Evolutionary conservation across 2,888 invertebrate species (phyloP), one percentile per base, ranked within the genome.

Genomic region (Cyaniris semiargus): DNA sequence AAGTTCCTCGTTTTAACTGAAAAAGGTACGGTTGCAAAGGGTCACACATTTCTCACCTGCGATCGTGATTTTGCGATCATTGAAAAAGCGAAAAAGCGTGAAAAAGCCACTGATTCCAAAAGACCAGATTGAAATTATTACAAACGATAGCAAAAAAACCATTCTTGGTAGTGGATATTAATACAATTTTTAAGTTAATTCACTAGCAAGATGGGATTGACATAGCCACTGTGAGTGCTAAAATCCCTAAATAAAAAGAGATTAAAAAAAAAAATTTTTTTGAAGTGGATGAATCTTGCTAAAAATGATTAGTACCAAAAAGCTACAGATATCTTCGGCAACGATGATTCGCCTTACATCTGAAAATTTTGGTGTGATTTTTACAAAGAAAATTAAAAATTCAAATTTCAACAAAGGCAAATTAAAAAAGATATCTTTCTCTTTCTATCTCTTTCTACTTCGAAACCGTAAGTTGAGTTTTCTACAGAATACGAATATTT

Each of bases 101-200:
- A 2, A 3, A 77, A 77, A 77, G 77, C 66, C 72, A 60, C 66
- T 74, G 74, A 77, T 75, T 74, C 74, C 74, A 77, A 75, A 77
- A 75, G 74, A 77, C 1, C 2, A 27, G 27, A 27, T 27, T 27
- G 27, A 27, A 27, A 27, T 27, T 27, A 27, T 27, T 27, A 27
- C 27, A 27, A 27, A 27, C 27, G 27, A 1, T 27, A 27, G 27
- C 27, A 74, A 74, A 77, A 74, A 75, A 74, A 58, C 38, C 66
- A 66, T 75, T 66, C 77, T 44, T 44, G 77, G 60, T 74, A 72
- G 77, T 74, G 66, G 74, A 77, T 66, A 31, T 58, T 66, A 48
- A 74, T 44, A 77, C 72, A 44, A 44, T 77, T 77, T 75, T 74
- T 77, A 44, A 53, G n/a, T 77, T 0, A 4, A 31, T 31, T 31